Evolutionary conservation across 2,888 invertebrate species (phyloP).

Genomic region (Phorcus lineatus): DNA sequence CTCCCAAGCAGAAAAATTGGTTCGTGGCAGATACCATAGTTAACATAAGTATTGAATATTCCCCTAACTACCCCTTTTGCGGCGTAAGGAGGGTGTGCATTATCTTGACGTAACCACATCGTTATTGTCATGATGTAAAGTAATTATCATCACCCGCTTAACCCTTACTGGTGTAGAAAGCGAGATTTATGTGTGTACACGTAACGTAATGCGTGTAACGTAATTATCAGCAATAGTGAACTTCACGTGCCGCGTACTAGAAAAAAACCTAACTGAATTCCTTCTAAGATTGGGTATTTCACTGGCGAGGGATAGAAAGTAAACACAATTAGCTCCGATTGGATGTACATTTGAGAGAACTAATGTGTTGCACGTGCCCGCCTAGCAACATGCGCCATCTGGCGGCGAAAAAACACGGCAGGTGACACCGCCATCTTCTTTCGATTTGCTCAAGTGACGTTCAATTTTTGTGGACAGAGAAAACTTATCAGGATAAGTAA

Average conservation of each 20-base stretch:
- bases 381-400: constrained; percentile 17
- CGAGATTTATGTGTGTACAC: too few relatives aligned
- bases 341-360: constrained; percentile 18
- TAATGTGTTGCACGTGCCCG: constrained; percentile 19
- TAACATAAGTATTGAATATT: too few relatives aligned
- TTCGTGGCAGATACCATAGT: too few relatives aligned
- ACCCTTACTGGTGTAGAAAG: too few relatives aligned
- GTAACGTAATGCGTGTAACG: not conserved
- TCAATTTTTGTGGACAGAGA: constrained; percentile 17
- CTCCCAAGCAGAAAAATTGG: too few relatives aligned
- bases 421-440: constrained; percentile 18
- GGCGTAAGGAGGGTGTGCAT: too few relatives aligned
- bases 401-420: constrained; percentile 15
- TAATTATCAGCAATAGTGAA: not conserved
- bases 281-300: constrained; percentile 8
- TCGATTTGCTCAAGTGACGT: constrained; percentile 24
- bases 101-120: too few relatives aligned
- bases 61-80: too few relatives aligned
- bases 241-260: not conserved
- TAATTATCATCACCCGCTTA: too few relatives aligned
- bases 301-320: constrained; percentile 9
- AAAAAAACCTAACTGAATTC: not conserved
- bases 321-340: constrained; percentile 23
- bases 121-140: too few relatives aligned
- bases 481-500: constrained; percentile 23